Evolutionary conservation across 2,113 vertebrate genomes (phyloP), one percentile per base, ranked within the genome.

Genomic region (Tupaia tana): DNA sequence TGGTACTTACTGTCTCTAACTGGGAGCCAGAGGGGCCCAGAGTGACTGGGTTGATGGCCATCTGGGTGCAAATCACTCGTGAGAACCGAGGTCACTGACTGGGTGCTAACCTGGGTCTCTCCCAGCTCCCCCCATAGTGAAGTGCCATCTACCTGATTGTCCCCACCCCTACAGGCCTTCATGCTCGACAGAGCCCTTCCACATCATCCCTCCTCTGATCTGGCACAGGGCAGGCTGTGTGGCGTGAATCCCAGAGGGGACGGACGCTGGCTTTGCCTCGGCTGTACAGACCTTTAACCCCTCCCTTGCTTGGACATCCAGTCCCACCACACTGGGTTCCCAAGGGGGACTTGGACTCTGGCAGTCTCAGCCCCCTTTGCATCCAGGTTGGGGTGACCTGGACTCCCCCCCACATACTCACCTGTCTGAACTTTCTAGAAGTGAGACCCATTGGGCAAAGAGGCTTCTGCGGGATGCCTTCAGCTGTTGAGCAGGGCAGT

Each of bases 261-360:
- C 1, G 2, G 20, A 9, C 11, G 0, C 70, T 75, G 43, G 59
- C 10, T 54, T 82, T 67, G 25, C 2, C 52, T 34, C 13, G 18
- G 12, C 58, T 3, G 0, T 1, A 0, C 0, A 11, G 13, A 3
- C 61, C 12, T 58, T 80, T 52, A 14, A 29, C 12, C 3, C 67
- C 20, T 63, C 34, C 14, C n/a, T 9, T 15, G 3, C 19, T 16
- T 80, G 31, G 54, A 18, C 6, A 9, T 22, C 43, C 12, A 29
- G 4, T 0, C 3, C 27, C 34, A 11, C 29, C 4, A 14, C 14
- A 67, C 27, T 54, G 15, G 6, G 7, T 59, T 11, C 77, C 18
- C 1, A 8, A 34, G 63, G 27, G 10, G 61, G 8, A 70, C 13
- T 19, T 20, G 78, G 70, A 6, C 4, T 7, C 34, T 29, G 7